Base-by-base conservation (phyloP, 2,888 invertebrate species). In the Tachina fera region DNA sequence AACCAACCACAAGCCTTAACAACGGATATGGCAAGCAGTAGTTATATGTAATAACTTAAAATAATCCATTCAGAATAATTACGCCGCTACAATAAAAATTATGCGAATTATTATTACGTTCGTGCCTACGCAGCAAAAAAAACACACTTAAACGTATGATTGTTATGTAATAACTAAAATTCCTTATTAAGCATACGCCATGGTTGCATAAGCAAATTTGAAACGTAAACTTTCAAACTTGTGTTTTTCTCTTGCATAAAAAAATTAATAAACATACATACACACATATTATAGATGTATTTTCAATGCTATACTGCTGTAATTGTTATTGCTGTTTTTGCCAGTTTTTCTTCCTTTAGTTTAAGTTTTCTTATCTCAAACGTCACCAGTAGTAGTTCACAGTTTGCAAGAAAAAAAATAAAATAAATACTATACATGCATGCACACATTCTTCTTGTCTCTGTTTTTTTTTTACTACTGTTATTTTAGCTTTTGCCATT, bases 401-500 rank as follows among this genome's bases (percentile, higher is more conserved):
- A 60, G 51, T 81, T 74, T 67, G 11, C 22, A 58, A 0, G 22
- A 39, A 31, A 31, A 5, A 31, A 31, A 60, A 39, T 3, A 31
- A 31, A 31, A 31, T 31, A 31, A 65, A 72, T 72, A 71, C 53
- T 71, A 31, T 70, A 19, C 13, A 43, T 67, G 45, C 31, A 11
- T 71, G 14, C 31, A 31, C 0, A 31, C 31, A 6, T n/a, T 53
- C 41, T 19, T 65, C 1, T 16, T 6, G 19, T n/a, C 31, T 31
- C 31, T 31, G 2, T 31, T 31, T 47, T 5, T 53, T 43, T 19
- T 11, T 49, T 60, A n/a, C 39, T 45, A 47, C 9, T n/a, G 58
- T 49, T 67, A 31, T 77, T 77, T 11, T 53, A 71, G 22, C 56
- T 80, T 65, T 80, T 80, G 65, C 56, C 65, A 58, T 72, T 80